Conservation (phyloP, 2,888 invertebrate species). For the Silvanus unidentatus region DNA sequence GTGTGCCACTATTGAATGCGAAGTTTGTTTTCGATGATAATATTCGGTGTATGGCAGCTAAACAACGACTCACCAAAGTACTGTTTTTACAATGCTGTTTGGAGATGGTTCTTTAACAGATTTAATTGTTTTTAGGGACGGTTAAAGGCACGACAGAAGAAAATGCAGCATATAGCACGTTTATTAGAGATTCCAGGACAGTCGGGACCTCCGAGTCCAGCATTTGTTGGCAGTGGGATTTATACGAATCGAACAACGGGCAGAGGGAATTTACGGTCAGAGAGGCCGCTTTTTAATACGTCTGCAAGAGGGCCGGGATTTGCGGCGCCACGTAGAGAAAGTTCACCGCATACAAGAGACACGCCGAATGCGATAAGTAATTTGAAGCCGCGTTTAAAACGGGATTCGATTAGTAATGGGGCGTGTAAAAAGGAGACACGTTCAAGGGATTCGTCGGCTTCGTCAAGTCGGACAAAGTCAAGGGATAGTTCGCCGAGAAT, state of each 20-base stretch:
- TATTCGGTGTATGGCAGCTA: constrained; percentile 98
- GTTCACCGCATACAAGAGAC: constrained; percentile 39
- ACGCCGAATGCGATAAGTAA: constrained; percentile 34
- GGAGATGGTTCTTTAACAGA: too few species aligned
- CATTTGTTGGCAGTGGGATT: constrained; percentile 42
- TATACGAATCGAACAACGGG: constrained; percentile 35
- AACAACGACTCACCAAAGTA: constrained; percentile 81
- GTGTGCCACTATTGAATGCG: constrained; percentile 76
- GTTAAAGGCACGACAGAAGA: constrained; percentile 90
- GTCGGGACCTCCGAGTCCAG: constrained; percentile 47
- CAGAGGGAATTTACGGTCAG: constrained; percentile 33
- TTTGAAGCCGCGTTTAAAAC: constrained; percentile 24
- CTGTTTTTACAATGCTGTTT: too few species aligned
- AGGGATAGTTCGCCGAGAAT: constrained; percentile 67
- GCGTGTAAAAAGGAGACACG: constrained; percentile 16
- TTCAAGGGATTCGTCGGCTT: constrained; percentile 26
- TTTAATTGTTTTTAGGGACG: constrained; percentile 59
- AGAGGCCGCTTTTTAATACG: constrained; percentile 41
- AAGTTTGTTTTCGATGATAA: constrained; percentile 98
- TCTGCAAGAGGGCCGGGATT: constrained; percentile 43
- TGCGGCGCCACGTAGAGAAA: constrained; percentile 45
- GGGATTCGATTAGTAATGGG: constrained; percentile 22
- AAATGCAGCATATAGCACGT: constrained; percentile 92
- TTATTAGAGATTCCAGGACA: constrained; percentile 77
- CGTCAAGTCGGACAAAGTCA: constrained; percentile 43